Base-by-base conservation (phyloP, 1,140 invertebrate species). In the Campoletis sonorensis region DNA sequence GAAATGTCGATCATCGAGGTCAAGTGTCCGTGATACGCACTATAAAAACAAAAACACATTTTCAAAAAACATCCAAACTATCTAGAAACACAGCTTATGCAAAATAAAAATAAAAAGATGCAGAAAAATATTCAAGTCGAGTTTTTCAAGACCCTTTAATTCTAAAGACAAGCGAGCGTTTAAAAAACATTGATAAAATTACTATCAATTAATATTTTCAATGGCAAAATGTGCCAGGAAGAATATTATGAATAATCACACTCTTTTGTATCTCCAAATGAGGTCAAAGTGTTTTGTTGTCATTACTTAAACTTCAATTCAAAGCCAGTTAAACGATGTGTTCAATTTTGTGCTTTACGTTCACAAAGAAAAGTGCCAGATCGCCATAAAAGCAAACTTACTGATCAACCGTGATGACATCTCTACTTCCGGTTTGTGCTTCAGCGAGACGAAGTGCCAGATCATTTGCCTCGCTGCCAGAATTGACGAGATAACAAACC, bases 401-500 rank as follows among this genome's bases (percentile, higher is more conserved):
- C 98, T 99, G 97, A 89, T 99, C 98, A 18, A 99, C 89, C 0
- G 97, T 96, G 85, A 99, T 97, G 51, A 99, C 94, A 89, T 99
- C 98, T 85, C 95, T 95, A 71, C 96, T 94, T 83, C 96, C 95
- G 2, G 98, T 99, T 88, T 98, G 96, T 67, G 97, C 95, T 79
- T 96, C 93, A 1, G 98, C 97, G 64, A 99, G 92, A 68, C 98
- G 94, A 8, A 99, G 90, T 0, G 99, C 99, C 83, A 99, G 93
- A 92, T 99, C 99, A 92, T 99, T 99, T 3, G 99, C 98, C 93
- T 99, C 98, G 37, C 98, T 99, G n/a, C 98, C 99, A 2, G 99
- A 99, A 92, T 99, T 99, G 21, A 99, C 98, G 85, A 99, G 97
- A 92, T 97, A 99, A 88, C 98, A 98, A 10, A 99, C 97, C 18